A percentile compares a stretch with the other conserved stretches of the same genome.
phyloP scores from a whole-genome alignment of 2,797 vertebrate species.

The Orientallactaga sibirica region DNA sequence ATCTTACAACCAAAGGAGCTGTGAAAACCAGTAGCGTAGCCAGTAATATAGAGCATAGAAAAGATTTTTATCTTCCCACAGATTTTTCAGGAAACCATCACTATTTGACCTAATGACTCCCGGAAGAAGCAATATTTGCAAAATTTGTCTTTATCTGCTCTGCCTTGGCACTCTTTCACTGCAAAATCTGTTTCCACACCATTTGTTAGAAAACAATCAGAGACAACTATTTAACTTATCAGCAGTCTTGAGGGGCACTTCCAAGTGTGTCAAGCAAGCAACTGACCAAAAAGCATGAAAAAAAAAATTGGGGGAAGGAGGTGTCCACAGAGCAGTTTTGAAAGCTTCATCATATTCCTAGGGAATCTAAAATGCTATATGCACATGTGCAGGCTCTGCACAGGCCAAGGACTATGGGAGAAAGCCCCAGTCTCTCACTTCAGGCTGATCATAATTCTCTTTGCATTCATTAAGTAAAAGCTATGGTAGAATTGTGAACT shows the following conservation, averaged over 20 bases:
- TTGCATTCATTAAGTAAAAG: neutral
- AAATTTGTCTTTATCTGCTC: neutral
- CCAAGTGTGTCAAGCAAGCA: neutral
- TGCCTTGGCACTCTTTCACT: neutral
- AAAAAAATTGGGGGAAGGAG: neutral
- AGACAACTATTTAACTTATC: neutral
- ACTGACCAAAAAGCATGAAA: neutral
- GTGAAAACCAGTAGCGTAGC: neutral
- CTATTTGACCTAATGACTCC: neutral
- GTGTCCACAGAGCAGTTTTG: neutral
- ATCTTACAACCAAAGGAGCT: neutral
- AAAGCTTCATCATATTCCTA: neutral
- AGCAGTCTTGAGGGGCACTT: neutral
- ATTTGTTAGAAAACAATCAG: neutral
- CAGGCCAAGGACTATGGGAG: neutral
- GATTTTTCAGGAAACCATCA: neutral
- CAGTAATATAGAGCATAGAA: neutral
- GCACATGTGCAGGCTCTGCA: neutral
- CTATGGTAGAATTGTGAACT: neutral
- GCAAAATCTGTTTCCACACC: neutral
- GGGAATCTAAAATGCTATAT: neutral
- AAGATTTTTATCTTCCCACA: neutral
- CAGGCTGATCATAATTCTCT: neutral
- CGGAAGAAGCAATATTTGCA: neutral
- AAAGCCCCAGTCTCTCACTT: neutral